phyloP scores from a whole-genome alignment of 2,888 invertebrate genomes.

The Hirtodrosophila alboralis region DNA sequence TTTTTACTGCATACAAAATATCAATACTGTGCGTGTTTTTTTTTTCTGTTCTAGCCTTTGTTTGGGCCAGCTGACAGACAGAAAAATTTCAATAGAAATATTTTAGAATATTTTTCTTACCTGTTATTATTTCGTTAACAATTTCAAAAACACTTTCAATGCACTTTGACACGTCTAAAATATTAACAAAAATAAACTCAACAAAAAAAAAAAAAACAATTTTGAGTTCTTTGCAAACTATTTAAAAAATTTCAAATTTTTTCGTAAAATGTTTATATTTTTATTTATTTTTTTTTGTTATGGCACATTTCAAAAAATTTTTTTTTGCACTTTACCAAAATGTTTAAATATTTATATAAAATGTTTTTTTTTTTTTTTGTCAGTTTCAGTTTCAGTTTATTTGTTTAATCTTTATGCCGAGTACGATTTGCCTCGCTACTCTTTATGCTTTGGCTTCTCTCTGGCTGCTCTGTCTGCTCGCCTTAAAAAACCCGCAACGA shows the following conservation, averaged over 20 bases:
- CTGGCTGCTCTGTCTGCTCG: constrained; percentile 57
- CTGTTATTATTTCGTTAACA: constrained; percentile 8
- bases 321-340: constrained; percentile 40
- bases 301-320: constrained; percentile 22
- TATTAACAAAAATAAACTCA: too few relatives aligned
- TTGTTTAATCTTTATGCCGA: constrained; percentile 33
- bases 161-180: constrained; percentile 26
- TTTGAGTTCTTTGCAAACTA: constrained; percentile 16
- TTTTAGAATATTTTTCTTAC: constrained; percentile 17
- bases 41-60: constrained; percentile 29
- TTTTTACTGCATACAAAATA: neutral
- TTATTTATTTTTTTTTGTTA: constrained; percentile 5
- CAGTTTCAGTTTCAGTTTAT: constrained; percentile 20
- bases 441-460: constrained; percentile 6
- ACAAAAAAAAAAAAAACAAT: neutral
- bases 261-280: constrained; percentile 19
- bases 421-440: constrained; percentile 4
- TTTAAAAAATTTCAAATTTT: constrained; percentile 3
- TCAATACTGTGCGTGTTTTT: constrained; percentile 21
- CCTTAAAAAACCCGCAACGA: constrained; percentile 79
- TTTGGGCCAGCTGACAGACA: constrained; percentile 6
- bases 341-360: constrained; percentile 35
- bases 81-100: constrained; percentile 21
- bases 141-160: constrained; percentile 10
- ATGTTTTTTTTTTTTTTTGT: constrained; percentile 3